Evolutionary conservation across 2,113 vertebrate species (phyloP).

Genomic region (Epinephelus lanceolatus): DNA sequence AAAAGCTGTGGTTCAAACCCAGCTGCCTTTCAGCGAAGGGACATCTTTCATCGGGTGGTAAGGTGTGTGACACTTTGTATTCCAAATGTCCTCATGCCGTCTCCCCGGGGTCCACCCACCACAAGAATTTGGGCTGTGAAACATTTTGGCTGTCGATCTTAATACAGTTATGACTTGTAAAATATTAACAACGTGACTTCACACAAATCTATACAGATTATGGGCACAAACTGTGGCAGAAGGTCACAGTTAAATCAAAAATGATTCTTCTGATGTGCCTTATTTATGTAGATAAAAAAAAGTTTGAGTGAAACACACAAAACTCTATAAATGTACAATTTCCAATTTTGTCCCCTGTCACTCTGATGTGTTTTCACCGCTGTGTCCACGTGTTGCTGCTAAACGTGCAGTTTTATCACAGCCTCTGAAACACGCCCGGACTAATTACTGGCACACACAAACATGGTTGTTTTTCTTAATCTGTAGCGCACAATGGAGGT

Average conservation of each 20-base stretch:
- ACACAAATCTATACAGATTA: background rate
- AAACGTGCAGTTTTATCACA: background rate
- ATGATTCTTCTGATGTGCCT: background rate
- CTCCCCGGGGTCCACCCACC: slow-evolving; percentile 2
- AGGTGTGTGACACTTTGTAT: slow-evolving; percentile 17
- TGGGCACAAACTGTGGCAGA: background rate
- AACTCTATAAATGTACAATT: background rate
- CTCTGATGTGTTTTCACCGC: background rate
- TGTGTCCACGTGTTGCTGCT: background rate
- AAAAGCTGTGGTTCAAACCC: slow-evolving; percentile 25
- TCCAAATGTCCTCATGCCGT: background rate
- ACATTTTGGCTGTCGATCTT: background rate
- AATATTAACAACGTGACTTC: background rate
- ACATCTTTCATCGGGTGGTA: slow-evolving; percentile 17
- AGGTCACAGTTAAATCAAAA: too few species aligned
- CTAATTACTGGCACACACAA: background rate
- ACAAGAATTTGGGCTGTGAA: background rate
- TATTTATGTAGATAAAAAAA: background rate
- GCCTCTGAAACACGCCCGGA: background rate
- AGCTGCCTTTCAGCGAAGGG: slow-evolving; percentile 28
- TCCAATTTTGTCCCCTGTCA: background rate
- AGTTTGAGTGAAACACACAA: too few species aligned
- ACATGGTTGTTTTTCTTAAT: background rate
- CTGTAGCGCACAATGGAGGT: background rate
- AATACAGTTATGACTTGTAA: background rate